Evolutionary conservation across 2,888 invertebrate genomes (phyloP).

Genomic region (Cosmopolites sordidus): DNA sequence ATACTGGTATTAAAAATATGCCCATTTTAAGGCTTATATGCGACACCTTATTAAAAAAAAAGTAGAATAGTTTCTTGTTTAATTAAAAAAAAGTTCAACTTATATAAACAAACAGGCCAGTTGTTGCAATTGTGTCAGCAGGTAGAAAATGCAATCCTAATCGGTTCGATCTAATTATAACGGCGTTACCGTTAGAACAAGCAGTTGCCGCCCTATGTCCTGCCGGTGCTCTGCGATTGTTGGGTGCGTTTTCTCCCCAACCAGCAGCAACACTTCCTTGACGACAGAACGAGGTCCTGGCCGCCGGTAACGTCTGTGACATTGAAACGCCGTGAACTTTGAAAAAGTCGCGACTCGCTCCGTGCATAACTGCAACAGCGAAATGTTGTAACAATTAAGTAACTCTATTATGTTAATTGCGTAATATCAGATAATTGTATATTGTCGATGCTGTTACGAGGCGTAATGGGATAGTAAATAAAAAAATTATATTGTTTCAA

Average conservation of each 20-base stretch:
- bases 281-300: conserved; percentile 2
- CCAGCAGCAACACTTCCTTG: conserved; percentile 1
- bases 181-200: background rate
- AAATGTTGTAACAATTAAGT: conserved; percentile 27
- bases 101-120: background rate
- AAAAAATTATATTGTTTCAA: too few relatives aligned
- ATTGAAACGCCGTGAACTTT: conserved; percentile 8
- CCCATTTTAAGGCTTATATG: too few relatives aligned
- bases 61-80: too few relatives aligned
- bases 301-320: background rate
- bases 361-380: conserved; percentile 23
- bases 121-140: background rate
- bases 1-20: too few relatives aligned
- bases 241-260: background rate
- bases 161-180: background rate
- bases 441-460: conserved; percentile 6
- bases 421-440: conserved; percentile 18
- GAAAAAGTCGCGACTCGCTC: conserved; percentile 19
- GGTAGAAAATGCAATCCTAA: background rate
- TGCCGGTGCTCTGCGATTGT: background rate
- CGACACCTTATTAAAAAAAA: too few relatives aligned
- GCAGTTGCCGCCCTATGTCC: background rate
- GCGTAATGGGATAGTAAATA: too few relatives aligned
- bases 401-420: conserved; percentile 22
- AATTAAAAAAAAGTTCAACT: too few relatives aligned